Evolutionary conservation across 2,888 invertebrate species (phyloP).

Genomic region (Allophyes oxyacanthae): DNA sequence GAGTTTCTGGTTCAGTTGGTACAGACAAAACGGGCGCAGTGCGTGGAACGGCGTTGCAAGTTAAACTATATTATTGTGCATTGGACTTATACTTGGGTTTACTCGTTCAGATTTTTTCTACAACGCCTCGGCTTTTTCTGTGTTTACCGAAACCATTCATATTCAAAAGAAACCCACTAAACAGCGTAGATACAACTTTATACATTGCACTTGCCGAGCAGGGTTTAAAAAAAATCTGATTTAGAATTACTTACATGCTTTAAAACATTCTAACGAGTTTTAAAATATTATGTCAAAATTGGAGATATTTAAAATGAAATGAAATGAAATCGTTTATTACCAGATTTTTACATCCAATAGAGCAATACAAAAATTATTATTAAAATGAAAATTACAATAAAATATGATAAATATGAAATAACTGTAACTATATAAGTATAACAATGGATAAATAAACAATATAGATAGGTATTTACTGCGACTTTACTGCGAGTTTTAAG

Average conservation of each 20-base stretch:
- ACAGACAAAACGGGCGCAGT: constrained; percentile 75
- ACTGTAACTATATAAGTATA: no score
- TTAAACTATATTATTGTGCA: constrained; percentile 50
- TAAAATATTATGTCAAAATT: no score
- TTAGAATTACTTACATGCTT: not conserved
- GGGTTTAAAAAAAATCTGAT: not conserved
- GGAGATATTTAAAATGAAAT: no score
- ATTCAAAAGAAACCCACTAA: constrained; percentile 1
- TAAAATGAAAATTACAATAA: no score
- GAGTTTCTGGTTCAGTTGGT: constrained; percentile 79
- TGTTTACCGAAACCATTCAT: not conserved
- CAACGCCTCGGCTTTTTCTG: not conserved
- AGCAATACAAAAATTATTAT: no score
- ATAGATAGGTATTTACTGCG: no score
- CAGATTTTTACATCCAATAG: no score
- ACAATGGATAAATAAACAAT: no score
- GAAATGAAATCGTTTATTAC: no score
- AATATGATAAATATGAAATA: no score
- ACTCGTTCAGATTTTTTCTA: constrained; percentile 7
- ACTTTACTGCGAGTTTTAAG: no score
- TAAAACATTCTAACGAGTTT: no score
- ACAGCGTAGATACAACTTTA: not conserved
- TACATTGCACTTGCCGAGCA: not conserved
- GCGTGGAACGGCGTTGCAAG: constrained; percentile 65
- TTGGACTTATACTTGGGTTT: constrained; percentile 30